These are phyloP conservation scores for Macquaria ambigua DNA, from an alignment of 2,113 vertebrate species.

Conservation along the genomic window DNA sequence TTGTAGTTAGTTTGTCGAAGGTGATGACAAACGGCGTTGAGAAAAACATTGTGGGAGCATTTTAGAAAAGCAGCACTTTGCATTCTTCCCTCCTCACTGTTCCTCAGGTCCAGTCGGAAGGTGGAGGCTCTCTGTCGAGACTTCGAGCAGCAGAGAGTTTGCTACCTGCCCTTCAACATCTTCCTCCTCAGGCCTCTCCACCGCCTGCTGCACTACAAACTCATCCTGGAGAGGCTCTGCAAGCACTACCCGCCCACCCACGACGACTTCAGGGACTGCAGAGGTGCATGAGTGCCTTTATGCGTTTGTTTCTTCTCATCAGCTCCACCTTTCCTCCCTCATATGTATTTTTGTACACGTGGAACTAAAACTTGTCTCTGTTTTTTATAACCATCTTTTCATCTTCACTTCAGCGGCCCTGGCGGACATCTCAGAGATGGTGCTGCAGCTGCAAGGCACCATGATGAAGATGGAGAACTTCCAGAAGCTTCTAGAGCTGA, in stretches of 20 bases:
- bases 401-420: slow-evolving; percentile 86
- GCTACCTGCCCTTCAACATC: slow-evolving; percentile 95
- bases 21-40: too few species aligned
- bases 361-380: not conserved
- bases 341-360: too few species aligned
- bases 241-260: slow-evolving; percentile 93
- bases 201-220: slow-evolving; percentile 97
- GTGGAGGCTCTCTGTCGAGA: slow-evolving; percentile 91
- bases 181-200: slow-evolving; percentile 96
- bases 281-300: slow-evolving; percentile 82
- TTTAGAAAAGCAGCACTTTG: not conserved
- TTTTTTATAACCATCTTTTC: not conserved
- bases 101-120: slow-evolving; percentile 85
- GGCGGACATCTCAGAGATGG: slow-evolving; percentile 94
- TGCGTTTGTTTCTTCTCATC: not conserved
- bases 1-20: too few species aligned
- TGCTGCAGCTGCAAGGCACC: slow-evolving; percentile 90
- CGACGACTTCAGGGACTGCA: slow-evolving; percentile 92
- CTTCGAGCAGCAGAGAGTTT: slow-evolving; percentile 96
- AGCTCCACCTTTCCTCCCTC: not conserved
- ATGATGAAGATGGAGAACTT: slow-evolving; percentile 99
- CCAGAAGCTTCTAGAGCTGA: slow-evolving; percentile 96
- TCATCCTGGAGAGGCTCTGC: slow-evolving; percentile 95
- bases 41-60: not conserved
- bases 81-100: not conserved